Evolutionary conservation across 2,888 invertebrate genomes (phyloP).

Genomic region (Vesta saturnalis): DNA sequence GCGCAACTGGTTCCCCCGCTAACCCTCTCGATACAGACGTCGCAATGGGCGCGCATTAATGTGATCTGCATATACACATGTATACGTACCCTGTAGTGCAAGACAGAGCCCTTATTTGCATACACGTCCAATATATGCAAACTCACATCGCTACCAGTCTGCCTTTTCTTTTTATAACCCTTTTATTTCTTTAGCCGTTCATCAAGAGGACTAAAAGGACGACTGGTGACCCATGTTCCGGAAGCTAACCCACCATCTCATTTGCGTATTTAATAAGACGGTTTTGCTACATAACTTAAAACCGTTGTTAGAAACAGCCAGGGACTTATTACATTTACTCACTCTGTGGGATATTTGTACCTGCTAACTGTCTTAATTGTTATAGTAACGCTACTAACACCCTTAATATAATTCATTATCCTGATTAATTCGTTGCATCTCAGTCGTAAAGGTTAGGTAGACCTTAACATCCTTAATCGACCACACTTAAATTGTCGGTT

Average conservation of each 20-base stretch:
- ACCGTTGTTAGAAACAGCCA: constrained; percentile 25
- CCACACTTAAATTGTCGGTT: background rate
- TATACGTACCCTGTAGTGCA: constrained; percentile 50
- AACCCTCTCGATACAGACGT: constrained; percentile 36
- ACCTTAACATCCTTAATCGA: background rate
- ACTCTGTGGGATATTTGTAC: constrained; percentile 32
- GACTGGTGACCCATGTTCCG: constrained; percentile 48
- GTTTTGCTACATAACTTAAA: constrained; percentile 51
- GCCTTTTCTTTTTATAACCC: constrained; percentile 43
- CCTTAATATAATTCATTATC: constrained; percentile 12
- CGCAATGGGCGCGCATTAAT: constrained; percentile 50
- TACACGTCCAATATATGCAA: constrained; percentile 56
- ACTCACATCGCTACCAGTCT: constrained; percentile 52
- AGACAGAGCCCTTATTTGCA: constrained; percentile 55
- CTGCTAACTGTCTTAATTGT: constrained; percentile 32
- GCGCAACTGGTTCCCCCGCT: constrained; percentile 39
- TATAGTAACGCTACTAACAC: constrained; percentile 16
- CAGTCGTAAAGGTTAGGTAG: background rate
- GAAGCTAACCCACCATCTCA: constrained; percentile 52
- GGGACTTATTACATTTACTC: constrained; percentile 24
- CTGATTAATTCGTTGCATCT: constrained; percentile 14
- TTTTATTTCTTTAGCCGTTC: constrained; percentile 47
- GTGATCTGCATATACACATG: constrained; percentile 47
- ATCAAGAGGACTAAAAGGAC: constrained; percentile 45
- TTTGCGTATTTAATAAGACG: constrained; percentile 56